Percentiles rank a stretch among this genome's conserved stretches.
These are phyloP conservation scores for Acrocephalus kingi DNA, from an alignment of 2,113 vertebrate species.

Conservation along the genomic window DNA sequence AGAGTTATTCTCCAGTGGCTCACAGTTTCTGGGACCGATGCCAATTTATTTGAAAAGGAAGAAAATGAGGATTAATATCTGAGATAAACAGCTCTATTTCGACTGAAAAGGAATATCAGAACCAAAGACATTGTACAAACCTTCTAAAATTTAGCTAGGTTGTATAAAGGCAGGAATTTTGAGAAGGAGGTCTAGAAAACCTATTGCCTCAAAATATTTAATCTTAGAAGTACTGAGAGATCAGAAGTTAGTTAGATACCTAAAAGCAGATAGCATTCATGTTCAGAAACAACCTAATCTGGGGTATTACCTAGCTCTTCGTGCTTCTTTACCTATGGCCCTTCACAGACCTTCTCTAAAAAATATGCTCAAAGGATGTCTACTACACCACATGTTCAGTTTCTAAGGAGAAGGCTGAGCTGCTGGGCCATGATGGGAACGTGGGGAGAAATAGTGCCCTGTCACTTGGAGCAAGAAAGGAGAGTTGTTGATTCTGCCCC, in stretches of 20 bases:
- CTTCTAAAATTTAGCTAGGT: not conserved
- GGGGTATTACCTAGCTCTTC: not conserved
- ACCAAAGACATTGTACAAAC: not conserved
- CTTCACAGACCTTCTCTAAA: not conserved
- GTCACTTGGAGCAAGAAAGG: not conserved
- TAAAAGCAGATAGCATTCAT: not conserved
- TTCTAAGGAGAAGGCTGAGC: not conserved
- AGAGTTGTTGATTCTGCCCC: not conserved
- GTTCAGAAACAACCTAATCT: not conserved
- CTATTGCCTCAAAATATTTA: not conserved
- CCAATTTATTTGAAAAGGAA: not conserved
- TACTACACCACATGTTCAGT: not conserved
- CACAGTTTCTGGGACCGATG: not conserved
- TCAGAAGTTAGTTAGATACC: not conserved
- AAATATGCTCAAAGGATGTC: not conserved
- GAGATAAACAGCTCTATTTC: not conserved
- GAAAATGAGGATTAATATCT: not conserved
- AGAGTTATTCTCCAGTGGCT: not conserved
- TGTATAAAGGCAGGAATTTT: not conserved
- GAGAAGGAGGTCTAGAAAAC: not conserved
- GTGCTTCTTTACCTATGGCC: not conserved
- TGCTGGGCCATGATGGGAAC: rapidly evolving
- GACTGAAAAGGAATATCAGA: not conserved
- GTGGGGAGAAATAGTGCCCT: not conserved
- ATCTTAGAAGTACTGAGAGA: not conserved